Percentiles rank a stretch among this genome's conserved stretches.
Evolutionary conservation across 2,113 vertebrate species (phyloP).

Genomic region (Urocolius indicus): DNA sequence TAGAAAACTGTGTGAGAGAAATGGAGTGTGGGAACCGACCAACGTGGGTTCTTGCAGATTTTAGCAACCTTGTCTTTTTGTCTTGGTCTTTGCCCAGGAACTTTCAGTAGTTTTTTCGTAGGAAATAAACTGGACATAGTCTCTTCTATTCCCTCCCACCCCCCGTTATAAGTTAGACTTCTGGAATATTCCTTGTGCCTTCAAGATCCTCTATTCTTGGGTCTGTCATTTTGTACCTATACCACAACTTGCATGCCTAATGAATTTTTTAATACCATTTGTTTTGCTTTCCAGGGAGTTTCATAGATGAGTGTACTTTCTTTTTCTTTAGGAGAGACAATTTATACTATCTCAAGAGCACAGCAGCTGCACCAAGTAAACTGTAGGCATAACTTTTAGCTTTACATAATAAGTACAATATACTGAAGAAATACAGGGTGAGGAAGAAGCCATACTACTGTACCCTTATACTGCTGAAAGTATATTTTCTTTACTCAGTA

Average conservation of each 20-base stretch:
- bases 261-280: background rate
- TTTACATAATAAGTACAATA: background rate
- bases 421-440: background rate
- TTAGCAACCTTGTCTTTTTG: background rate
- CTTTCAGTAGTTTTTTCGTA: background rate
- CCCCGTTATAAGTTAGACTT: background rate
- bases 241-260: background rate
- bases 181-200: background rate
- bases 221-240: background rate
- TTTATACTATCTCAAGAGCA: background rate
- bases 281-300: background rate
- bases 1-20: background rate
- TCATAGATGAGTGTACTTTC: rapidly evolving
- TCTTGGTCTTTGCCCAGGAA: background rate
- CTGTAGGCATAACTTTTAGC: background rate
- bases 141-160: background rate
- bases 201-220: background rate
- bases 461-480: background rate
- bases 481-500: background rate
- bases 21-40: background rate
- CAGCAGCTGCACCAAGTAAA: background rate
- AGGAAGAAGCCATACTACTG: background rate
- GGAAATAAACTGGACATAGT: background rate
- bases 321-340: background rate
- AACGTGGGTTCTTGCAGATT: background rate